phyloP scores from a whole-genome alignment of 2,797 vertebrate species.

The Eutrigla gurnardus region DNA sequence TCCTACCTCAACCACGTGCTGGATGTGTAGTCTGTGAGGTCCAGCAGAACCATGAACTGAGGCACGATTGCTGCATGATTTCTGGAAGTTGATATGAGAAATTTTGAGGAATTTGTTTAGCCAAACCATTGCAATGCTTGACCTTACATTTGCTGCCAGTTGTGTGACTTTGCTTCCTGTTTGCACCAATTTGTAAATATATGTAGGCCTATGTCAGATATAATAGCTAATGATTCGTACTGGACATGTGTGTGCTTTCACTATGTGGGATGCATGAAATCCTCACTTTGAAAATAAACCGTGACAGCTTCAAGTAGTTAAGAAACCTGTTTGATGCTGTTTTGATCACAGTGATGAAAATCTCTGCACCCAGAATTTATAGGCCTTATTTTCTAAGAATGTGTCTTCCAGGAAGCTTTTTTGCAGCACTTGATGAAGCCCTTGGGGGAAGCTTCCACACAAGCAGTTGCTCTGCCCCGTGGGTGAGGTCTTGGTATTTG shows the following conservation, averaged over 20 bases:
- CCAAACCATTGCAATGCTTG: background rate
- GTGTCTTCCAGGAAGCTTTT: background rate
- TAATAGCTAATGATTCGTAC: background rate
- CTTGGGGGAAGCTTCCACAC: no score
- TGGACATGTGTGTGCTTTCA: background rate
- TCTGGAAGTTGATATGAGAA: background rate
- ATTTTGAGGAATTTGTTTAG: background rate
- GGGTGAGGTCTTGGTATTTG: background rate
- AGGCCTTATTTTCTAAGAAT: background rate
- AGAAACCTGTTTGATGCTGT: background rate
- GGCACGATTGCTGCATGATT: background rate
- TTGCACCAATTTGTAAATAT: constrained; percentile 55
- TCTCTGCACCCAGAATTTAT: background rate
- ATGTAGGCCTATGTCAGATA: constrained; percentile 19
- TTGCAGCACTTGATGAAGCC: no score
- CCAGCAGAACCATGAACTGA: background rate
- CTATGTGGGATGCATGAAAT: background rate
- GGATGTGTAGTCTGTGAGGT: constrained; percentile 78
- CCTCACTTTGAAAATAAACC: background rate
- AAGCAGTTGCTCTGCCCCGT: background rate
- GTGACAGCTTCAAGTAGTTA: background rate
- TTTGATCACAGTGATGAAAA: background rate
- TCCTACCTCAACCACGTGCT: constrained; percentile 90
- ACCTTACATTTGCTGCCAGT: background rate
- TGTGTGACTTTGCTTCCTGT: constrained; percentile 78